Evolutionary conservation across 2,888 invertebrate genomes (phyloP), one percentile per base, ranked within the genome.

Genomic region (Seira musarum): DNA sequence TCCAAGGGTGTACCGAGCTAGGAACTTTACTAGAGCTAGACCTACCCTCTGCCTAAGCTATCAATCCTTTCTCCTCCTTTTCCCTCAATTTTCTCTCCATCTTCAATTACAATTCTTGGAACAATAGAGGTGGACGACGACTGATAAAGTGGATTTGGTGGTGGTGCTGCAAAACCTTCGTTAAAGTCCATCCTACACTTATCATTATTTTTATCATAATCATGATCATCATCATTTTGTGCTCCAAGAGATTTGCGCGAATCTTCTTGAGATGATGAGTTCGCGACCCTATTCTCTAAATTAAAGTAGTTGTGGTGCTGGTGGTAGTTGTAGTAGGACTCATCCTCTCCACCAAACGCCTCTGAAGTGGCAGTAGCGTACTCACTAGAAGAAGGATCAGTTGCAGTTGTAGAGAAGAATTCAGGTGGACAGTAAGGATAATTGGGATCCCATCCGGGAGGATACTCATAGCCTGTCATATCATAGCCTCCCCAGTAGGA

Each of bases 401-500:
- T n/a, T n/a, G 30, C 30, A 8, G 3, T 30, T 30, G 75, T 67
- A 30, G 64, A 35, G 49, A 65, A 78, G 5, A 77, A 69, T 49
- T 82, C 82, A 35, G 82, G 80, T 68, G 82, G 82, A 60, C 72
- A 82, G 69, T 73, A 77, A 15, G 80, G 80, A 76, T 81, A 80
- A 74, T 82, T 84, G 76, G 84, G 82, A 79, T 84, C 84, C 82
- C 82, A 82, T 49, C 81, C 82, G 15, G 81, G 75, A 24, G 84
- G 84, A 73, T 82, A 82, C 60, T 82, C 82, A 53, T 81, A 82
- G 5, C 82, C 84, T 22, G 82, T 80, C 84, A 84, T 84, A 63
- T 84, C 84, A 70, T 82, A 84, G 17, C 84, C 84, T 69, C 80
- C 80, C 84, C 84, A 84, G 25, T 84, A 84, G 8, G 76, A 71